Percentiles rank a stretch among this genome's conserved stretches.
Evolutionary conservation across 1,140 invertebrate species (phyloP).

Genomic region (Phocides pigmalion): DNA sequence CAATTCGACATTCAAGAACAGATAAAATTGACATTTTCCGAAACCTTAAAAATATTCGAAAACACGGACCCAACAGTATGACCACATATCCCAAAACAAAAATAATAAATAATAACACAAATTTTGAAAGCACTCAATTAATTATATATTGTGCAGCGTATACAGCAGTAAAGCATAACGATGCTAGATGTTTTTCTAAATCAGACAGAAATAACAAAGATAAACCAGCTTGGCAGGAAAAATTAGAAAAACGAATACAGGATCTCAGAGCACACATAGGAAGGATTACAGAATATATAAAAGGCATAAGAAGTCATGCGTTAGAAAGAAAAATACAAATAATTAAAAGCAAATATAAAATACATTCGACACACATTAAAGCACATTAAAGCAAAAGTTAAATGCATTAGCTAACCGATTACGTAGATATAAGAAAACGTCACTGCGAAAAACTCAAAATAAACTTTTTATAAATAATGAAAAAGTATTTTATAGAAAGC

Average conservation of each 20-base stretch:
- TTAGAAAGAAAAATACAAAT: background rate
- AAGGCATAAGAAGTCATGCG: background rate
- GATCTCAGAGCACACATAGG: background rate
- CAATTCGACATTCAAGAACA: no score
- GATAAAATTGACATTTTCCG: no score
- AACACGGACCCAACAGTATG: no score
- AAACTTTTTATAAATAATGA: background rate
- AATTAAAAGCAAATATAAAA: background rate
- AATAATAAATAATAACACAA: no score
- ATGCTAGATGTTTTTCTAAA: no score
- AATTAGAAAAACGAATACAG: background rate
- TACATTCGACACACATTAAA: background rate
- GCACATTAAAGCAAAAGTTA: background rate
- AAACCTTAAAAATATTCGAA: no score
- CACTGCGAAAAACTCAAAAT: constrained; percentile 1
- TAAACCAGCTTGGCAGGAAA: background rate
- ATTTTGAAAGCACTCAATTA: no score
- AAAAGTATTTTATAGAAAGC: constrained; percentile 1
- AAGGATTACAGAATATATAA: background rate
- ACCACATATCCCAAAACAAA: no score
- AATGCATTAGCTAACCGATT: background rate
- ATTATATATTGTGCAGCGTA: no score
- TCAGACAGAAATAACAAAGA: no score
- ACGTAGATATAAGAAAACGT: background rate
- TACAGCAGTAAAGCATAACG: no score